Base-by-base conservation (phyloP, 2,888 invertebrate genomes). In the Eupithecia inturbata region DNA sequence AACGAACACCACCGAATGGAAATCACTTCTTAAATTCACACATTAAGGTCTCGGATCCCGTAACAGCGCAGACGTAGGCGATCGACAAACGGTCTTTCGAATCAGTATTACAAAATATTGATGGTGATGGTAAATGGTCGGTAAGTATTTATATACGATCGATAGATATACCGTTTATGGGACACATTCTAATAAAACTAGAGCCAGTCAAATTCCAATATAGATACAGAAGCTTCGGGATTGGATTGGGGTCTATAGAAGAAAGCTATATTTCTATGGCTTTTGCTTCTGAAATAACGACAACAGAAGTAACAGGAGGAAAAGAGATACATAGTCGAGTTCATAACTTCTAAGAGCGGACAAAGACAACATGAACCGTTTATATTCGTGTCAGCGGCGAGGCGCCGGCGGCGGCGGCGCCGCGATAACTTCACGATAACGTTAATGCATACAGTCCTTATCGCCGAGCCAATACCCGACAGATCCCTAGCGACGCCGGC, bases 361-460 rank as follows among this genome's bases (percentile, higher is more conserved):
- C 85, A 85, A 87, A 87, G 87, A 87, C 86, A 86, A 86, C 85
- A 87, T 83, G 85, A 85, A 85, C 86, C 86, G 87, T 88, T 83
- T 85, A 88, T 89, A 90, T 89, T 86, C 83, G 82, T 87, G 85
- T 83, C 85, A 83, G 82, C 81, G 82, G 79, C 82, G 85, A 89
- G 91, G 92, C 93, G 93, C 92, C 92, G 92, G 92, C 93, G 91
- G 92, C 93, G 93, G 92, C 92, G 92, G 92, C 93, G 92, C 92
- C 87, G 81, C 89, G 92, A 92, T 92, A 91, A 89, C 89, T 87
- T 81, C 79, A 84, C 88, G 93, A 93, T 94, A 94, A 91, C 90
- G 86, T 88, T 94, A 94, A 94, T 94, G 93, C 93, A 92, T 83
- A 87, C 89, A 87, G 84, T 84, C 87, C 86, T 90, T 92, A 92